A percentile compares a stretch with the other conserved stretches of the same genome.
Conservation (phyloP, 2,888 invertebrate species). For the Acronicta alni region DNA sequence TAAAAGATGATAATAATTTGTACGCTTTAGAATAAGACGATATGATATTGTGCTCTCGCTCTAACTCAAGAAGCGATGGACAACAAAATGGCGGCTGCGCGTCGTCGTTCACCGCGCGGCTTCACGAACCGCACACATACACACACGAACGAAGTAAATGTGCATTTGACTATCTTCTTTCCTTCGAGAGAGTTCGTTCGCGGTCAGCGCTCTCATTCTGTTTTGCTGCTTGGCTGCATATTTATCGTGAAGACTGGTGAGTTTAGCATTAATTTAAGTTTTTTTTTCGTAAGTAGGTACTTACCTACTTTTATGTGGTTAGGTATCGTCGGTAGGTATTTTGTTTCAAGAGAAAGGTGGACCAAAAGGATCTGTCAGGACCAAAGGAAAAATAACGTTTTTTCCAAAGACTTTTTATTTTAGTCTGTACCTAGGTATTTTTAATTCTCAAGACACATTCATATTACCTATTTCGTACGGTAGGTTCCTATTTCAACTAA, state of each 20-base stretch:
- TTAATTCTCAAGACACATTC: neutral
- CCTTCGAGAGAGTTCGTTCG: conserved; percentile 64
- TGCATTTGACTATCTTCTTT: conserved; percentile 66
- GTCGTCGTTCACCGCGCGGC: conserved; percentile 45
- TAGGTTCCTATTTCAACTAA: too few species aligned
- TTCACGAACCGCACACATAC: conserved; percentile 19
- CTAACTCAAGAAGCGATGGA: conserved; percentile 67
- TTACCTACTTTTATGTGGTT: too few species aligned
- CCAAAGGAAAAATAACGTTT: too few species aligned
- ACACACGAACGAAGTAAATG: conserved; percentile 25
- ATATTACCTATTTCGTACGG: too few species aligned
- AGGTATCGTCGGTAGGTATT: too few species aligned
- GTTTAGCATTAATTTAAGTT: conserved; percentile 13
- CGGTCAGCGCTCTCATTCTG: conserved; percentile 43
- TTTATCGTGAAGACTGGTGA: conserved; percentile 41
- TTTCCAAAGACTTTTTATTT: too few species aligned
- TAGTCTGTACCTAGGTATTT: neutral
- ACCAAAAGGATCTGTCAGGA: neutral
- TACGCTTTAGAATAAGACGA: conserved; percentile 21
- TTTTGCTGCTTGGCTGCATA: conserved; percentile 22
- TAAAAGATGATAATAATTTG: conserved; percentile 12
- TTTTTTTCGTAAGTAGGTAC: neutral
- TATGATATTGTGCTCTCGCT: conserved; percentile 62
- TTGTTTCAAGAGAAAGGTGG: too few species aligned
- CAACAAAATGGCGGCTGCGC: conserved; percentile 80